Evolutionary conservation across 2,888 invertebrate genomes (phyloP).

Genomic region (Argynnis bischoffii): DNA sequence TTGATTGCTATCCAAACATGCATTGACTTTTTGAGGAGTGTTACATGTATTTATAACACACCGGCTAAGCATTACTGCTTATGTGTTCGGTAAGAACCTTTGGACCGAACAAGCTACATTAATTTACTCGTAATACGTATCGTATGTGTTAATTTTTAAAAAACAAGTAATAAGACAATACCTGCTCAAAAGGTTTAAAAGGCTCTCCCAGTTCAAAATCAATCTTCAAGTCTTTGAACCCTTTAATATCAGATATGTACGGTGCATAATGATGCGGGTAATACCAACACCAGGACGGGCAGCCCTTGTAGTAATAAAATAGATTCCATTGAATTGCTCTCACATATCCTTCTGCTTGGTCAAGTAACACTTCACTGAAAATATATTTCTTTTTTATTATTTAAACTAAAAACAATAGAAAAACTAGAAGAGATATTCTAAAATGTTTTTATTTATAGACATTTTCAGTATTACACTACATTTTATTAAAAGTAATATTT

Average conservation of each 20-base stretch:
- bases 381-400: not conserved
- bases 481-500: too few species aligned
- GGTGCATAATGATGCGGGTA: slow-evolving; percentile 99
- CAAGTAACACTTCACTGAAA: slow-evolving; percentile 87
- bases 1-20: too few species aligned
- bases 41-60: too few species aligned
- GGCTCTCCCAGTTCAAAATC: slow-evolving; percentile 92
- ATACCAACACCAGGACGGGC: slow-evolving; percentile 99
- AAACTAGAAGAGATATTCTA: too few species aligned
- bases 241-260: slow-evolving; percentile 95
- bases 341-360: slow-evolving; percentile 94
- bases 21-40: too few species aligned
- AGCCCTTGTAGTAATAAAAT: slow-evolving; percentile 97
- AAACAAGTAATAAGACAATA: slow-evolving; percentile 46
- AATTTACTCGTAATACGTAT: too few species aligned
- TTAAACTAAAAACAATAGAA: too few species aligned
- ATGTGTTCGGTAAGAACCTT: too few species aligned
- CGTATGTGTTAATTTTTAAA: not conserved
- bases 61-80: too few species aligned
- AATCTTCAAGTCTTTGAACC: slow-evolving; percentile 89
- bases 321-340: slow-evolving; percentile 98
- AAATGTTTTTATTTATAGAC: too few species aligned
- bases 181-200: slow-evolving; percentile 96
- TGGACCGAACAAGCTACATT: too few species aligned
- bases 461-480: too few species aligned